Conservation (phyloP, 2,888 invertebrate species). For the Eutolmus rufibarbis region DNA sequence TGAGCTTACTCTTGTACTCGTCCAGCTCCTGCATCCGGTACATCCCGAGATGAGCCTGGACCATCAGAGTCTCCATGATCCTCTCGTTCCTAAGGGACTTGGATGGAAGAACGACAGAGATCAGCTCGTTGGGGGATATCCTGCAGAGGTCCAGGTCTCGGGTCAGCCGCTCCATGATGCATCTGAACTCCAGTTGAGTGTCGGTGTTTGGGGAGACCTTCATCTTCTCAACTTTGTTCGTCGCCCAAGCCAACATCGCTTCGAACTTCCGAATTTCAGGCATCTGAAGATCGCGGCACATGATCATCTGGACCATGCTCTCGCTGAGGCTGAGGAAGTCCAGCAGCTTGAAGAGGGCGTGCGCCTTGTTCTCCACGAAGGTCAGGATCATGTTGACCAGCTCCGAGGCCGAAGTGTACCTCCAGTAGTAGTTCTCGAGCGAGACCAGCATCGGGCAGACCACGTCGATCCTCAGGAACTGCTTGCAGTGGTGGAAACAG, state of each 20-base stretch:
- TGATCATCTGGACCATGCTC: constrained; percentile 94
- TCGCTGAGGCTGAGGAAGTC: constrained; percentile 90
- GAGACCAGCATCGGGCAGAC: constrained; percentile 92
- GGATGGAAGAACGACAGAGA: constrained; percentile 90
- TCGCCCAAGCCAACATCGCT: constrained; percentile 91
- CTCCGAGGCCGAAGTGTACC: constrained; percentile 92
- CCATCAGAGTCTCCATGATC: constrained; percentile 90
- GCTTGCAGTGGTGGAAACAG: constrained; percentile 94
- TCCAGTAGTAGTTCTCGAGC: constrained; percentile 93
- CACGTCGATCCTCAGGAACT: constrained; percentile 89
- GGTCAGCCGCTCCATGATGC: constrained; percentile 90
- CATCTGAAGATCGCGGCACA: constrained; percentile 89
- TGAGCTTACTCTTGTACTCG: constrained; percentile 84
- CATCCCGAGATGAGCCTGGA: constrained; percentile 91
- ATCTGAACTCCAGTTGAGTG: constrained; percentile 87
- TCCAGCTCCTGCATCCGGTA: constrained; percentile 90
- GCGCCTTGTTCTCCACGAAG: constrained; percentile 86
- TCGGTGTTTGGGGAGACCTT: constrained; percentile 82
- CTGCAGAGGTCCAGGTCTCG: constrained; percentile 87
- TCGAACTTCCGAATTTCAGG: constrained; percentile 91
- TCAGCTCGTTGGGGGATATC: constrained; percentile 91
- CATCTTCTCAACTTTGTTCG: constrained; percentile 74
- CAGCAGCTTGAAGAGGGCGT: constrained; percentile 81
- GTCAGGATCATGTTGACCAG: constrained; percentile 93
- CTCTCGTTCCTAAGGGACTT: constrained; percentile 92